phyloP scores from a whole-genome alignment of 2,888 invertebrate genomes.

The Reticulitermes lucifugus region DNA sequence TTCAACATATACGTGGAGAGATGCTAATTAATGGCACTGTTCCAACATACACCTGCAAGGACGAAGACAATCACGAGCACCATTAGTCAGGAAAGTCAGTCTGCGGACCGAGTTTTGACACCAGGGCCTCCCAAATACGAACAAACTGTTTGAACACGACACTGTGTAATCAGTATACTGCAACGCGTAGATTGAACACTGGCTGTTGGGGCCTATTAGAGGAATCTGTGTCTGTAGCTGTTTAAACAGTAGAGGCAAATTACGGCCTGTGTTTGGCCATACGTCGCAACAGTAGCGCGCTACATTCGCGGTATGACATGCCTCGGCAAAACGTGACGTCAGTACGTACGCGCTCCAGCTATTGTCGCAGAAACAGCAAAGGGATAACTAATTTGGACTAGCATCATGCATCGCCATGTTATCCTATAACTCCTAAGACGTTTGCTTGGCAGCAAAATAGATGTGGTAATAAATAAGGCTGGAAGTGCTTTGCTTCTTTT shows the following conservation, averaged over 20 bases:
- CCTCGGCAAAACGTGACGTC: background rate
- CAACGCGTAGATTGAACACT: no score
- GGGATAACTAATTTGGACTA: background rate
- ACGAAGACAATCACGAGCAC: no score
- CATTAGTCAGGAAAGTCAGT: no score
- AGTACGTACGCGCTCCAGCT: background rate
- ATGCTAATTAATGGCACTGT: no score
- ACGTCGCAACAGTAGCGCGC: background rate
- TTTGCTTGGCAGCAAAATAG: background rate
- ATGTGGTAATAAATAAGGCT: no score
- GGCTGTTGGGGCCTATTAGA: background rate
- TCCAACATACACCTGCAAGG: no score
- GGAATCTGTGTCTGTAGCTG: background rate
- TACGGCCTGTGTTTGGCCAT: background rate
- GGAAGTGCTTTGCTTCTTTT: no score
- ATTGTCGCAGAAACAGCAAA: background rate
- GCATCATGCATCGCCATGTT: background rate
- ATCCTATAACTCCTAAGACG: background rate
- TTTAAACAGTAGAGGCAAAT: background rate
- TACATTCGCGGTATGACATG: background rate
- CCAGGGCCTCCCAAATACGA: no score
- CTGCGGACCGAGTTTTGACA: no score
- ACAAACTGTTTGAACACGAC: no score
- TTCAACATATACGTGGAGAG: no score
- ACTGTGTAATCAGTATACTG: no score